Percentiles rank a stretch among this genome's conserved stretches.
These are phyloP conservation scores for Rhea americana DNA, from an alignment of 2,113 vertebrate genomes.

Conservation along the genomic window DNA sequence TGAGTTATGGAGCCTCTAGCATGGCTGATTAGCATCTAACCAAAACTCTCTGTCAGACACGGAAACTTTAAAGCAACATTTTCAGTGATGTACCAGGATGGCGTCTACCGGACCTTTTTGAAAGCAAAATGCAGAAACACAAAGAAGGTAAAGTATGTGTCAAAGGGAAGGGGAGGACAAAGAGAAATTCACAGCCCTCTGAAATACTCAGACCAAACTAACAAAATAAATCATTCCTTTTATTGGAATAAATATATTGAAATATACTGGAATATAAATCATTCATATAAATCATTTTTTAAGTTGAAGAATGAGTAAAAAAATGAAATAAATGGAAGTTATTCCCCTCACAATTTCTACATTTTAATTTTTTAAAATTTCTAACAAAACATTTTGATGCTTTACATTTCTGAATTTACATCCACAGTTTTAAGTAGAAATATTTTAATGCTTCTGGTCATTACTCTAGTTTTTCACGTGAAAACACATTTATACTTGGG, in stretches of 20 bases:
- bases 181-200: neutral
- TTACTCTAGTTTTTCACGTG: neutral
- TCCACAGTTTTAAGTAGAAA: neutral
- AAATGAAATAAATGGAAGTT: neutral
- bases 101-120: neutral
- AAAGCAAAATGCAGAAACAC: neutral
- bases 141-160: neutral
- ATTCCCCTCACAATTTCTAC: fast-evolving
- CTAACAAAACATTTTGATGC: neutral
- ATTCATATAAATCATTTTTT: neutral
- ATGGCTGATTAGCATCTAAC: neutral
- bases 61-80: constrained; percentile 3
- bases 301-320: neutral
- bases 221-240: neutral
- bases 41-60: constrained; percentile 3
- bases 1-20: neutral
- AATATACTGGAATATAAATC: neutral
- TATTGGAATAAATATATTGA: too few relatives aligned
- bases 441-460: neutral
- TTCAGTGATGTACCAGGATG: neutral
- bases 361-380: neutral
- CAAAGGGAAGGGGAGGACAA: neutral
- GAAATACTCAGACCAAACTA: neutral
- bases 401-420: neutral
- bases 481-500: neutral